A percentile compares a stretch with the other conserved stretches of the same genome.
These are phyloP conservation scores for Drepana arcuata DNA, from an alignment of 1,140 invertebrate genomes.

Conservation along the genomic window DNA sequence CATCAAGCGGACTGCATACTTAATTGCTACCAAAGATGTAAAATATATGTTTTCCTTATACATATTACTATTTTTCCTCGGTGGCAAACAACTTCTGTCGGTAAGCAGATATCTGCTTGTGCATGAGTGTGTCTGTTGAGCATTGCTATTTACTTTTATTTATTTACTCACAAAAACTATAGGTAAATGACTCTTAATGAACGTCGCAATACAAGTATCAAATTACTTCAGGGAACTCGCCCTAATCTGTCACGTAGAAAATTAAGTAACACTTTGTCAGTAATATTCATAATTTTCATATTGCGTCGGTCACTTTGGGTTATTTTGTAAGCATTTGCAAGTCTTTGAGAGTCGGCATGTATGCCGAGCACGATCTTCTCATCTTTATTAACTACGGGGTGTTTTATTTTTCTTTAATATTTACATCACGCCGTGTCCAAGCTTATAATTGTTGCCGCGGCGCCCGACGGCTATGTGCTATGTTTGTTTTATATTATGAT, in stretches of 20 bases:
- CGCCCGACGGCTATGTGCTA: slow-evolving; percentile 26
- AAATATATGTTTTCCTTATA: not conserved
- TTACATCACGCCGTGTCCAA: slow-evolving; percentile 20
- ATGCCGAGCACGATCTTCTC: slow-evolving; percentile 23
- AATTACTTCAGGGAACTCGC: not conserved
- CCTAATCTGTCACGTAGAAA: slow-evolving; percentile 27
- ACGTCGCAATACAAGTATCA: not conserved
- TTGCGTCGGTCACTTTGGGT: slow-evolving; percentile 17
- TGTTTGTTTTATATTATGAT: too few relatives aligned
- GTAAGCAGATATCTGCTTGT: too few relatives aligned
- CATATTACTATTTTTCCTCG: not conserved
- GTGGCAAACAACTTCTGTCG: not conserved
- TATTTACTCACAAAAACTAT: not conserved
- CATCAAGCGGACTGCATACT: too few relatives aligned
- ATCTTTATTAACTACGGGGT: slow-evolving; percentile 27
- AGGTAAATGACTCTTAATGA: too few relatives aligned
- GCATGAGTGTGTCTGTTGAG: not conserved
- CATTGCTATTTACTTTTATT: not conserved
- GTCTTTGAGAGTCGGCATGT: slow-evolving; percentile 20
- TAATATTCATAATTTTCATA: slow-evolving; percentile 21
- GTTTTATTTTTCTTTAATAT: slow-evolving; percentile 26
- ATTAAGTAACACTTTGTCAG: slow-evolving; percentile 22
- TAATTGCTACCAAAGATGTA: too few relatives aligned
- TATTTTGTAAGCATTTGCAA: slow-evolving; percentile 30
- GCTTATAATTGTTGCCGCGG: slow-evolving; percentile 27